phyloP scores from a whole-genome alignment of 1,140 invertebrate species.

The Cydia amplana region DNA sequence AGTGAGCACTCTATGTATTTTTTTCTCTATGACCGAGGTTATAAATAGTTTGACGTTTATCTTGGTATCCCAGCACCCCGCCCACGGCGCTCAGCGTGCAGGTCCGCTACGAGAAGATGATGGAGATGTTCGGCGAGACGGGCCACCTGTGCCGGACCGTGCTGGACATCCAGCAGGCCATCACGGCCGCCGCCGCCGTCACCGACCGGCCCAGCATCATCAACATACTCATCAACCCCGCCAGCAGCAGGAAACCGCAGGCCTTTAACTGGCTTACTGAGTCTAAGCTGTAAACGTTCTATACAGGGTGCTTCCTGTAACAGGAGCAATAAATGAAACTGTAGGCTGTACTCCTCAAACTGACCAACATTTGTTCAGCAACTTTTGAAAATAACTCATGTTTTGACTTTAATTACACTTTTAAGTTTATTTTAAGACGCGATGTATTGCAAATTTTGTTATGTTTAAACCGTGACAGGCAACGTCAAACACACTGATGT shows the following conservation, averaged over 20 bases:
- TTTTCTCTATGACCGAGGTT: no score
- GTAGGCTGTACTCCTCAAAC: no score
- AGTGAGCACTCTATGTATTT: no score
- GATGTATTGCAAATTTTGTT: no score
- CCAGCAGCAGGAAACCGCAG: slow-evolving; percentile 94
- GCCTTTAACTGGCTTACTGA: slow-evolving; percentile 95
- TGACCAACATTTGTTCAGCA: no score
- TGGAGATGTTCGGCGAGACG: slow-evolving; percentile 89
- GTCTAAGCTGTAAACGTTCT: slow-evolving; percentile 86
- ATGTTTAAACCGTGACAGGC: no score
- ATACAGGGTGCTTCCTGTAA: no score
- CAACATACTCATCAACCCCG: slow-evolving; percentile 94
- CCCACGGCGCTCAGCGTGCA: slow-evolving; percentile 88
- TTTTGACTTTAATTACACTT: no score
- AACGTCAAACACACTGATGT: no score
- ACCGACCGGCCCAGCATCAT: slow-evolving; percentile 90
- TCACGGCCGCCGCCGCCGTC: slow-evolving; percentile 84
- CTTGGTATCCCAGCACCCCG: slow-evolving; percentile 84
- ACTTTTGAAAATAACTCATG: no score
- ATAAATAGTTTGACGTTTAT: neutral
- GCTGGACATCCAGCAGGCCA: slow-evolving; percentile 85
- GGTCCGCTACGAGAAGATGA: slow-evolving; percentile 93
- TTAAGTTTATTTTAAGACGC: no score
- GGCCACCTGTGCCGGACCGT: slow-evolving; percentile 91
- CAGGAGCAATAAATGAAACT: no score